Base-by-base conservation (phyloP, 2,888 invertebrate genomes). In the Stenolophus ochropezus region DNA sequence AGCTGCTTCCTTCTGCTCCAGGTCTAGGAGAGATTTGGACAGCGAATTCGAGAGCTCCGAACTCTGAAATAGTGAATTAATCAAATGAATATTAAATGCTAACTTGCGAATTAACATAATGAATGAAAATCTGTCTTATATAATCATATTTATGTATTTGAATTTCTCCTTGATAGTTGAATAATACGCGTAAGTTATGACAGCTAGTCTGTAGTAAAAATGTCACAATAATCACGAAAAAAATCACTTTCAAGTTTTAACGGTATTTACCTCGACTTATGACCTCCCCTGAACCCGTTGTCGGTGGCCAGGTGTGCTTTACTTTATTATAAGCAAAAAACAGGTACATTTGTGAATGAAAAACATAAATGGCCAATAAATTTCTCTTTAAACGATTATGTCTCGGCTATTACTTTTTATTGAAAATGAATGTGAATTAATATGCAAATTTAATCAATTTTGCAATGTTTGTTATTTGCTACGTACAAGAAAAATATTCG, bases 21-120 rank as follows among this genome's bases (percentile, higher is more conserved):
- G n/a, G 47, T 77, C 47, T 6, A 77, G 42, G 25, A 61, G 21
- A 23, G 33, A 42, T 6, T 77, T 58, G n/a, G 18, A 21, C 5
- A 21, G 33, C 77, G 16, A 61, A 61, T 58, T 47, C 14, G 11
- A 18, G 8, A 42, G 2, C 5, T 69, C 65, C 8, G 65, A 27
- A 6, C 33, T 33, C 65, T 69, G 18, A 11, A 69, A 69, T n/a
- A n/a, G n/a, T n/a, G n/a, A n/a, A n/a, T n/a, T n/a, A n/a, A n/a
- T n/a, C n/a, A n/a, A n/a, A n/a, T n/a, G n/a, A n/a, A n/a, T n/a
- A n/a, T 8, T 42, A n/a, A n/a, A n/a, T n/a, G n/a, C n/a, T n/a
- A n/a, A n/a, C n/a, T n/a, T n/a, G 2, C 11, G 33, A 42, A 42
- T 42, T 42, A 42, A 42, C 33, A 42, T 42, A n/a, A 42, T 42